phyloP scores from a whole-genome alignment of 2,113 vertebrate genomes.

The Mungos mungo region DNA sequence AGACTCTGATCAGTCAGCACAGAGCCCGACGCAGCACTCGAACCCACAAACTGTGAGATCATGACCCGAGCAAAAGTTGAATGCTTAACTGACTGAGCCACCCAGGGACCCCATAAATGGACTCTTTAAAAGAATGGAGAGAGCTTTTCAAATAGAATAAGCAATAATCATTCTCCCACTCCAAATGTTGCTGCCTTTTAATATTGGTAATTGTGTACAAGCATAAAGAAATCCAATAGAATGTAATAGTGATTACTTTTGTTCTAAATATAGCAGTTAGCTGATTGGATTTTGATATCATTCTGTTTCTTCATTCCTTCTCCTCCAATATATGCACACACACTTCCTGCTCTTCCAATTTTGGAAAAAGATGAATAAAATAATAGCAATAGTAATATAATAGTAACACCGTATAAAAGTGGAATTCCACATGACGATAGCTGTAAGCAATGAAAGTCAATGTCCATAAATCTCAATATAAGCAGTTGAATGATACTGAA shows the following conservation, averaged over 20 bases:
- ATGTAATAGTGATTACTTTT: background rate
- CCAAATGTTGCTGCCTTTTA: background rate
- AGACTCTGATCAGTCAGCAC: too few species aligned
- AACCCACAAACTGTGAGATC: too few species aligned
- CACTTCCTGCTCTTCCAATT: background rate
- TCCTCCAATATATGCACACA: background rate
- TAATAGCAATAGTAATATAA: background rate
- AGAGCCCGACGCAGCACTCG: too few species aligned
- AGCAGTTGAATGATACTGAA: background rate
- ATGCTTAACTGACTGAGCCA: too few species aligned
- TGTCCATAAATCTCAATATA: background rate
- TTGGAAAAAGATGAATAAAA: background rate
- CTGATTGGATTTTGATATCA: background rate
- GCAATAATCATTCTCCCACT: background rate
- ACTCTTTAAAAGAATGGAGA: background rate
- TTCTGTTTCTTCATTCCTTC: background rate
- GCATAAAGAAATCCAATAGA: background rate
- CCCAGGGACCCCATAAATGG: background rate
- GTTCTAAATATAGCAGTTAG: background rate
- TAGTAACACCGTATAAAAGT: background rate
- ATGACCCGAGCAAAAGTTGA: too few species aligned
- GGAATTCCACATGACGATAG: background rate
- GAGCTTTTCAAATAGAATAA: background rate
- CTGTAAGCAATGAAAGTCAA: background rate
- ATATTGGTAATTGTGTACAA: background rate